phyloP scores from a whole-genome alignment of 2,113 vertebrate genomes.

The Urocolius indicus region DNA sequence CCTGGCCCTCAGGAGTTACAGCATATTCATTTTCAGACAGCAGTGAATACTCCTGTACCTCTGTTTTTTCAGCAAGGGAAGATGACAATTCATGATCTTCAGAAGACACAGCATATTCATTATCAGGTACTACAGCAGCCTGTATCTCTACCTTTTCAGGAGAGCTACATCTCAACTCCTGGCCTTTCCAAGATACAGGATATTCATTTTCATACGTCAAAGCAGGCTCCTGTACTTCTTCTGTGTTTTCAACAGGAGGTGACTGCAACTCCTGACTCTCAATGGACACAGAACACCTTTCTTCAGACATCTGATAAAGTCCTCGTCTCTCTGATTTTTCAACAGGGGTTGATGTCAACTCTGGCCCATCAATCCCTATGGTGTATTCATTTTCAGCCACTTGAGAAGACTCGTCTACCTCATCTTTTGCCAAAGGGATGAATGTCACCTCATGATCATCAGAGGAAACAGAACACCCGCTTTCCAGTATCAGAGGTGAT shows the following conservation, averaged over 20 bases:
- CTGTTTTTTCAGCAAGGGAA: neutral
- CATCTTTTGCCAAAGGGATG: neutral
- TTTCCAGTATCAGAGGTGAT: conserved; percentile 41
- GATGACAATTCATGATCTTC: neutral
- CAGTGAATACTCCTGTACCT: conserved; percentile 42
- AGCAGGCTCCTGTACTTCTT: conserved; percentile 18
- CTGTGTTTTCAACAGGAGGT: neutral
- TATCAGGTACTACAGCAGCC: neutral
- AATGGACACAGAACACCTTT: neutral
- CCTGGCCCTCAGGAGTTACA: conserved; percentile 47
- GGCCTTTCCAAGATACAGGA: conserved; percentile 57
- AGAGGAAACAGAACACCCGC: conserved; percentile 38
- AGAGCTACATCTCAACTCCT: conserved; percentile 33
- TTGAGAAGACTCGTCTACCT: neutral
- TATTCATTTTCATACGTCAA: conserved; percentile 61
- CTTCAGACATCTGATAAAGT: neutral
- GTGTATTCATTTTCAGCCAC: neutral
- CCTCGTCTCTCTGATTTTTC: neutral
- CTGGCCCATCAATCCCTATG: conserved; percentile 40
- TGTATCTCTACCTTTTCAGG: neutral
- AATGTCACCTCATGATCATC: conserved; percentile 1
- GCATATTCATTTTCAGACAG: conserved; percentile 67
- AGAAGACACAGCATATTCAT: conserved; percentile 52
- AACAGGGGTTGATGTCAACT: conserved; percentile 46
- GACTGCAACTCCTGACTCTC: neutral